Conservation (phyloP, 1,140 invertebrate genomes). For the Ericerus pela region DNA sequence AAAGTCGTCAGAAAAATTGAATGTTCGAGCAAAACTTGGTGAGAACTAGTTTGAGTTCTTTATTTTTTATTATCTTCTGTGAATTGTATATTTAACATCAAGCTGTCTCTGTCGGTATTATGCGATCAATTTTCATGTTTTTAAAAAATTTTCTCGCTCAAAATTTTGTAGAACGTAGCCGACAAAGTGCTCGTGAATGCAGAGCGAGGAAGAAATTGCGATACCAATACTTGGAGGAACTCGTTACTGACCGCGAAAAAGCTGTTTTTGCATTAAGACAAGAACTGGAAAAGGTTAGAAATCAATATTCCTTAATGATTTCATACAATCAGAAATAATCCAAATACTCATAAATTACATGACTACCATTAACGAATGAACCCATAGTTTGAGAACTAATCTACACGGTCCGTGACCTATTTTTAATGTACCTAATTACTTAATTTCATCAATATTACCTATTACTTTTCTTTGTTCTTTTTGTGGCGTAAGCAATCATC, state of each 20-base stretch:
- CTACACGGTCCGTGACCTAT: neutral
- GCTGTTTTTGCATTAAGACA: conserved; percentile 77
- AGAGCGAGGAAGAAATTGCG: conserved; percentile 89
- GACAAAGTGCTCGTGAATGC: conserved; percentile 93
- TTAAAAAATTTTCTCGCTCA: no score
- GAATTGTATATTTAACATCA: no score
- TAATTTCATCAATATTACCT: no score
- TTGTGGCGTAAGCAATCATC: neutral
- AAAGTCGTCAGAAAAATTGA: conserved; percentile 74
- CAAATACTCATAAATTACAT: neutral
- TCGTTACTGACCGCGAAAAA: conserved; percentile 83
- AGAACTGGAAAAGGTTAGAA: conserved; percentile 72
- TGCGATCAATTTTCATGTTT: no score
- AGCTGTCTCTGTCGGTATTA: no score
- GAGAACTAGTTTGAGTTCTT: no score
- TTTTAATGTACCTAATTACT: no score
- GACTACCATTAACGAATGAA: neutral
- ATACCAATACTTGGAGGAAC: conserved; percentile 93
- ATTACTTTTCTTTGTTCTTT: neutral
- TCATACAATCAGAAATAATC: neutral
- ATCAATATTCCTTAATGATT: neutral
- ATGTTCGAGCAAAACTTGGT: conserved; percentile 88
- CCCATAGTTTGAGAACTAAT: neutral
- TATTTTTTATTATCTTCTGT: no score
- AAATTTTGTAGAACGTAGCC: conserved; percentile 67